phyloP scores from a whole-genome alignment of 1,140 invertebrate species.

The Globodera ellingtonae region DNA sequence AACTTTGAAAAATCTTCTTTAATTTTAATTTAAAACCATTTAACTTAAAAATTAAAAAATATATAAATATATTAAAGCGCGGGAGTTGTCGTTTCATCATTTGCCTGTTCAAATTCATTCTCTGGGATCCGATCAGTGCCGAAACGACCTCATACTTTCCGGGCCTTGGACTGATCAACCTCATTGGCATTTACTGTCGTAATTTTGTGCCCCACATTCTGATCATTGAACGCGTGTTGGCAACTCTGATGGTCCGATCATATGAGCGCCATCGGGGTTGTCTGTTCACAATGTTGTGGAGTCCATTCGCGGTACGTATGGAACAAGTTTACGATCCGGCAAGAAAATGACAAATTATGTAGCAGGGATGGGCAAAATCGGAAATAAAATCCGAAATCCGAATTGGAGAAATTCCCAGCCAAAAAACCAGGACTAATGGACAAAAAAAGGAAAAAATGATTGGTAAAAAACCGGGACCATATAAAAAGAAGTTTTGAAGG shows the following conservation, averaged over 20 bases:
- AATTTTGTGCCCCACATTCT: slow-evolving; percentile 13
- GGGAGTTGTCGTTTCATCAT: not conserved
- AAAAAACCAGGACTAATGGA: no score
- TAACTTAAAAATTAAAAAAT: not conserved
- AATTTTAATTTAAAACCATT: no score
- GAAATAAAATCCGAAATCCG: no score
- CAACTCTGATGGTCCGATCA: not conserved
- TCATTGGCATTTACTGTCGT: not conserved
- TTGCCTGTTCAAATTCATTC: slow-evolving; percentile 7
- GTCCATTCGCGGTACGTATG: not conserved
- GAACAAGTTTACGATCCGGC: no score
- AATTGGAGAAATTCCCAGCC: no score
- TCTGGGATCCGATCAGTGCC: not conserved
- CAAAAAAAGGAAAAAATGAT: no score
- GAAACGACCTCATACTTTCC: not conserved
- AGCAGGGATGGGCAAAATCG: no score
- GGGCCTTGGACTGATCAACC: not conserved
- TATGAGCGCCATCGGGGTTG: slow-evolving; percentile 10
- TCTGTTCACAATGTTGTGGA: not conserved
- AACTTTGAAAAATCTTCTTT: no score
- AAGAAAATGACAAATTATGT: no score
- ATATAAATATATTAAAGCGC: not conserved
- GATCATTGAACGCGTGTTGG: slow-evolving; percentile 24
- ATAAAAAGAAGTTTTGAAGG: no score
- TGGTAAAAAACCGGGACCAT: no score